Evolutionary conservation across 2,797 vertebrate genomes (phyloP).

Genomic region (Chromobotia macracanthus): DNA sequence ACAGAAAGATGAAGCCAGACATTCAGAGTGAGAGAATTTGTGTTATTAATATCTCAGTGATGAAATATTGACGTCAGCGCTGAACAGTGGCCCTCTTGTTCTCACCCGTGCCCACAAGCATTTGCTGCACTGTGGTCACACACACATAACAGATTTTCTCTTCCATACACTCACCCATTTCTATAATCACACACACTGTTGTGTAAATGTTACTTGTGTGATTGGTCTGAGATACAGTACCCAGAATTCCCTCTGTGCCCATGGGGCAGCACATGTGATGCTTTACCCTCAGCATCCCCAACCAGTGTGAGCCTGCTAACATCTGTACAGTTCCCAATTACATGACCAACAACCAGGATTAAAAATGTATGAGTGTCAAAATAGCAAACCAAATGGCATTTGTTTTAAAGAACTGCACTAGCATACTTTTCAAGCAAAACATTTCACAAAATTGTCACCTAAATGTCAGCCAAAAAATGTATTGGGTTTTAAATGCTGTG

Average conservation of each 20-base stretch:
- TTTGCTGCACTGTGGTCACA: conserved; percentile 50
- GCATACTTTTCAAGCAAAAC: no score
- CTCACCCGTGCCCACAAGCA: conserved; percentile 62
- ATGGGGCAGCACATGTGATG: conserved; percentile 24
- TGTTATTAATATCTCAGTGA: conserved; percentile 74
- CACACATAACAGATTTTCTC: conserved; percentile 34
- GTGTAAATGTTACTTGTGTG: conserved; percentile 15
- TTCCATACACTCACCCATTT: conserved; percentile 49
- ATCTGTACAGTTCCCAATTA: background rate
- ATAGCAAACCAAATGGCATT: no score
- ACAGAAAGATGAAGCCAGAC: conserved; percentile 15
- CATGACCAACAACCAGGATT: background rate
- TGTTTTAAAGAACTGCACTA: no score
- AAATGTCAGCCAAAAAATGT: no score
- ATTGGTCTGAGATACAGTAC: conserved; percentile 22
- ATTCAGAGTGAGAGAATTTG: conserved; percentile 31
- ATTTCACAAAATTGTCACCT: no score
- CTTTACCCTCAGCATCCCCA: conserved; percentile 12
- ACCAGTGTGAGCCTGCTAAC: background rate
- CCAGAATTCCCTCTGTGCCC: conserved; percentile 21
- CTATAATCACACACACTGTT: conserved; percentile 20
- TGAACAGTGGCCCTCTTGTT: conserved; percentile 75
- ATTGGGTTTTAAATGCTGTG: no score
- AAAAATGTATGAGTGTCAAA: no score
- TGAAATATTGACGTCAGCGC: conserved; percentile 72